Percentiles rank a stretch among this genome's conserved stretches.
phyloP scores from a whole-genome alignment of 2,888 invertebrate species.

The Lamellibrachia columna region DNA sequence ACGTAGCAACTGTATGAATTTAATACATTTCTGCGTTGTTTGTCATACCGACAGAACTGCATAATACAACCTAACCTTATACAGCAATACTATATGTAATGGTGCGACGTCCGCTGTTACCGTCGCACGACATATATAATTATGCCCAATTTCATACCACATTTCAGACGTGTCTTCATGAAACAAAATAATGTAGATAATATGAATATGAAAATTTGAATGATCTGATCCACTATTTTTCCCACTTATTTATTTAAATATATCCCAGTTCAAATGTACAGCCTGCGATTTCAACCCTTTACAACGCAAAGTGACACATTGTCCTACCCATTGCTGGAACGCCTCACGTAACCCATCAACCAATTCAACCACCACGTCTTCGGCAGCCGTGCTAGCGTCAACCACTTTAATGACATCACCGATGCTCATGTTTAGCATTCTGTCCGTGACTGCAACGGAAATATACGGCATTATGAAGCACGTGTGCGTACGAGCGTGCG shows the following conservation, averaged over 20 bases:
- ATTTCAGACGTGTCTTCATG: too few relatives aligned
- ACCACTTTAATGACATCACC: background rate
- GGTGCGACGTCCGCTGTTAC: too few relatives aligned
- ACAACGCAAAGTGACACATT: background rate
- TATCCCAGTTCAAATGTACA: background rate
- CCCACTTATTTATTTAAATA: background rate
- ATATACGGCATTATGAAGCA: background rate
- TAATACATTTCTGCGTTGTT: too few relatives aligned
- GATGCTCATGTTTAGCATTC: constrained; percentile 5
- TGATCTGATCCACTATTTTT: background rate
- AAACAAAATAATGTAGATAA: too few relatives aligned
- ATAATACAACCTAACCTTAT: too few relatives aligned
- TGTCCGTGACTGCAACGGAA: background rate
- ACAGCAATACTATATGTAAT: too few relatives aligned
- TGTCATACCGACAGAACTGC: too few relatives aligned
- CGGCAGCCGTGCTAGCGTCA: background rate
- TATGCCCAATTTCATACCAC: too few relatives aligned
- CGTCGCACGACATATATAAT: too few relatives aligned
- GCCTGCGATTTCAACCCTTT: background rate
- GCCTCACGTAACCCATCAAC: background rate
- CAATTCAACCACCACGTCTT: background rate
- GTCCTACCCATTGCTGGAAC: background rate
- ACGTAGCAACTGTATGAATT: too few relatives aligned
- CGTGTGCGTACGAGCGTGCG: background rate
- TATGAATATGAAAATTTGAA: too few relatives aligned